Base-by-base conservation (phyloP, 1,140 invertebrate species). In the Ceratina australensis region DNA sequence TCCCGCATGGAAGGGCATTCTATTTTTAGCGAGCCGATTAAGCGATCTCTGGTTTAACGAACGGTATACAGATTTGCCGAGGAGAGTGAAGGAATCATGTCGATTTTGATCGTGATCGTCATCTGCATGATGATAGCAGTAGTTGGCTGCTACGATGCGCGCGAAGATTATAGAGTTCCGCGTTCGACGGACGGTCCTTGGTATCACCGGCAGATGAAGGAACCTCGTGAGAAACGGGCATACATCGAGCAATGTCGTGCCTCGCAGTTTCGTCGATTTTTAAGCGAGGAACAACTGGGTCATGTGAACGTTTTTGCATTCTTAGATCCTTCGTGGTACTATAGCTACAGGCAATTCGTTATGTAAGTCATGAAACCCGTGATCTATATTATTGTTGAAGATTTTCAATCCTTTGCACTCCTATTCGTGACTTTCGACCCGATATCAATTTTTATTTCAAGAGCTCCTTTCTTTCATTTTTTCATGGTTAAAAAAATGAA, bases 231-330 rank as follows among this genome's bases (percentile, higher is more conserved):
- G 2, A 78, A 42, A 28, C 63, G 7, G 3, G 83, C 72, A 63
- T 79, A 87, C 42, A 78, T 86, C 49, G 83, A 84, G 28, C 87
- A 89, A 65, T 91, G 90, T 42, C 69, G 78, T 28, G 60, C 66
- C 33, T 79, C 89, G 3, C 59, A 86, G 33, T 3, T 42, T 42
- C 33, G 33, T 42, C 33, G 33, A 42, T 42, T 42, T 26, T 77
- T 85, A 22, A 81, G 79, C 69, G 80, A 83, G 16, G 82, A 76
- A 24, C 83, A 85, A 20, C 65, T 84, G 13, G 89, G 85, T 18
- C n/a, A 75, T 13, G 89, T 90, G 5, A 89, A 87, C 22, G 89
- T 91, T 2, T 60, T 90, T 15, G 87, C 87, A 7, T 91, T 91
- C 65, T 78, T 91, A 26, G 89, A 91, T 56, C 75, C 87, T 0